Evolutionary conservation across 1,140 invertebrate species (phyloP), one percentile per base, ranked within the genome.

Genomic region (Atta texana): DNA sequence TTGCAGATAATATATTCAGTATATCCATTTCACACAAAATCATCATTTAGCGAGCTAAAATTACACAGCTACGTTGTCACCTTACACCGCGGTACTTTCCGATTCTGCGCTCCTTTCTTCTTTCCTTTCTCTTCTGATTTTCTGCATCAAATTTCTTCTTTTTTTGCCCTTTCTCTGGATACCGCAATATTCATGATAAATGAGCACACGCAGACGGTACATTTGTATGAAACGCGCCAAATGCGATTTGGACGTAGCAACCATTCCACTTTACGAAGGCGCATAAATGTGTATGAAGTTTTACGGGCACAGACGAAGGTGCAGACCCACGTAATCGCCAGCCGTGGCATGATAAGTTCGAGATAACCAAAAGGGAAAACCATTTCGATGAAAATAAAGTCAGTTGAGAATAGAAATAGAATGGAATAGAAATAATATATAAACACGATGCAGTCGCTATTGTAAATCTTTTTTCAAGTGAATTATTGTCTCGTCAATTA

Each of bases 151-250:
- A 82, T 57, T 64, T 34, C 34, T 55, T 71, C 64, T 57, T 59
- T 31, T 64, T 53, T 68, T 31, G 34, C 68, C 57, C 12, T 49
- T 28, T 51, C 16, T 28, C 16, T 18, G 78, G 31, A 84, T 87
- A 85, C 81, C 86, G 89, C 85, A 90, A 90, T 91, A 91, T 91
- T 89, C 87, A 86, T 91, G 89, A 91, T 90, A 90, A 91, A 91
- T 90, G 90, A 88, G 89, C 66, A 72, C 82, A 74, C 85, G 80
- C 89, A 86, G 78, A 59, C 74, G 87, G 77, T 80, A 74, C 81
- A 86, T 39, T 85, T 44, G 82, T 77, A 85, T 74, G 74, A 85
- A 78, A 85, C 24, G 82, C 57, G 74, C 59, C 82, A 85, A 85
- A 75, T 85, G 44, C 21, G 74, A 85, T 85, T 85, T 75, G 68